Evolutionary conservation across 2,113 vertebrate genomes (phyloP).

Genomic region (Ceyx melanurus): DNA sequence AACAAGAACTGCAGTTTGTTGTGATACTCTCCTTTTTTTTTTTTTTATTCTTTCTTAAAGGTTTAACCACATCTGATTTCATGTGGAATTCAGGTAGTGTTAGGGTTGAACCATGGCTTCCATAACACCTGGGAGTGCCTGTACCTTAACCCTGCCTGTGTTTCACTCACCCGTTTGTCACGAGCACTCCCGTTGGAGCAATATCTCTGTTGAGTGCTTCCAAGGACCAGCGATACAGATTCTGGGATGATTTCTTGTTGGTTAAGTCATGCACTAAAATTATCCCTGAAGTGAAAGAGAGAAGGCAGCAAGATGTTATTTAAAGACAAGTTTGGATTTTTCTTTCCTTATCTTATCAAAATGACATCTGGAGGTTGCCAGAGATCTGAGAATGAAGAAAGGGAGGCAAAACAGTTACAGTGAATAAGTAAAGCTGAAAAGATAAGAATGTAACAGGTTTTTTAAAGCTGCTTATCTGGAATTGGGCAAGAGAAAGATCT

Average conservation of each 20-base stretch:
- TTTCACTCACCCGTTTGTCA: constrained; percentile 90
- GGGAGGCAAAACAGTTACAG: not conserved
- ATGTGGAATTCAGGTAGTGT: not conserved
- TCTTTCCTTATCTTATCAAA: not conserved
- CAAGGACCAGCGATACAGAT: constrained; percentile 93
- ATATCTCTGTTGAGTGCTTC: constrained; percentile 93
- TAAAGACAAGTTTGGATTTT: not conserved
- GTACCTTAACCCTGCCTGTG: not conserved
- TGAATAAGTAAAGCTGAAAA: not conserved
- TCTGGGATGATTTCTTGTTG: constrained; percentile 98
- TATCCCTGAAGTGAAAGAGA: constrained; percentile 81
- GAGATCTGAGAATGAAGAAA: not conserved
- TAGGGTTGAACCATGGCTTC: not conserved
- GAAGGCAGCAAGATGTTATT: constrained; percentile 5
- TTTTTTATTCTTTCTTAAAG: not conserved
- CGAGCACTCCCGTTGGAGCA: constrained; percentile 90
- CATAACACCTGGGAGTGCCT: not conserved
- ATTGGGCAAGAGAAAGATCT: constrained; percentile 13
- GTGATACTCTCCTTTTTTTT: not conserved
- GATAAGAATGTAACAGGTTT: not conserved
- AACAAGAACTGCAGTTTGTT: not conserved
- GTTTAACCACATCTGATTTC: not conserved
- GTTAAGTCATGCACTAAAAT: constrained; percentile 97
- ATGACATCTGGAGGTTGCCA: not conserved
- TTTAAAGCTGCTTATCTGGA: constrained; percentile 41